A percentile compares a stretch with the other conserved stretches of the same genome.
Conservation (phyloP, 2,888 invertebrate species). For the Osmoderma eremita region DNA sequence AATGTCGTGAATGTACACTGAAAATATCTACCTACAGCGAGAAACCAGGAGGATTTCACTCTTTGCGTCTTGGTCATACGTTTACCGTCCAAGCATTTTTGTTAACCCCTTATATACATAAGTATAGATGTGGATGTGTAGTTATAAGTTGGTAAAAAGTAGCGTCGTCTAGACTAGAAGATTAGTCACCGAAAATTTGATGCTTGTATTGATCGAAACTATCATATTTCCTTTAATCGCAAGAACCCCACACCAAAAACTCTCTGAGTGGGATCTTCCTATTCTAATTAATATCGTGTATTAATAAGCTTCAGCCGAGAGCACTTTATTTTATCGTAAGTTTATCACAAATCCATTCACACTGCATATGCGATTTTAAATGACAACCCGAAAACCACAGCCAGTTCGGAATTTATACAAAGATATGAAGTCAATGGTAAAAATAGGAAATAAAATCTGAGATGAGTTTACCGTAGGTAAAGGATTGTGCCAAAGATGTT, state of each 20-base stretch:
- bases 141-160: neutral
- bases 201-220: conserved; percentile 21
- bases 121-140: neutral
- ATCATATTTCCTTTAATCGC: conserved; percentile 23
- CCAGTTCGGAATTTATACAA: too few relatives aligned
- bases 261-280: too few relatives aligned
- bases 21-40: conserved; percentile 17
- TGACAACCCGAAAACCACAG: too few relatives aligned
- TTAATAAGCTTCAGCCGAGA: too few relatives aligned
- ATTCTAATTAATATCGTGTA: too few relatives aligned
- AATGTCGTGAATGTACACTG: conserved; percentile 35
- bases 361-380: too few relatives aligned
- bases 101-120: neutral
- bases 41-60: conserved; percentile 5
- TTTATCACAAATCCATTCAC: too few relatives aligned
- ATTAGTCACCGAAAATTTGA: conserved; percentile 34
- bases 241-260: neutral
- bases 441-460: too few relatives aligned
- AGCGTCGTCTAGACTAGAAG: conserved; percentile 31
- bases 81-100: conserved; percentile 2
- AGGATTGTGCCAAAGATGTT: too few relatives aligned
- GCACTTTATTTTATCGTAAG: too few relatives aligned
- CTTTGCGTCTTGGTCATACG: neutral
- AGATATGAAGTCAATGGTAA: too few relatives aligned
- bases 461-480: too few relatives aligned